Evolutionary conservation across 2,113 vertebrate species (phyloP), one percentile per base, ranked within the genome.

Genomic region (Aspidoscelis tigris): DNA sequence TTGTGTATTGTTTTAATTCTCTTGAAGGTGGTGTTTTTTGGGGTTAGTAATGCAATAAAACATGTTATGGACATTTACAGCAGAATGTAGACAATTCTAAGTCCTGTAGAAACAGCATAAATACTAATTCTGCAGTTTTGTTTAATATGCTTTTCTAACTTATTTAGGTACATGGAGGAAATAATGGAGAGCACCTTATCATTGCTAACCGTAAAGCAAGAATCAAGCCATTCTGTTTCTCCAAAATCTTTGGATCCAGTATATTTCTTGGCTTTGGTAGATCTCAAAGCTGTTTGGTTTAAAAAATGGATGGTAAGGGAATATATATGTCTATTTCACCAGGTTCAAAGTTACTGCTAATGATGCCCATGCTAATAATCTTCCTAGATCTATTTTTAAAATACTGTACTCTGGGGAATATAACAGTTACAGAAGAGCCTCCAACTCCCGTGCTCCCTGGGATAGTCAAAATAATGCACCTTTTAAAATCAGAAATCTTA

Each of bases 291-390:
- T 76, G 91, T 95, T 1, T 99, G 99, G 98, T 99, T 99, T 95
- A 97, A 97, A 93, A 99, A 97, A 91, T 99, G 98, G 98, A 99
- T 97, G 98, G 99, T 99, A 94, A 95, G 97, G 74, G 78, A 88
- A 69, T 71, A 4, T 18, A 20, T 64, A 41, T 16, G 4, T 33
- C 69, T 55, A 41, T 85, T 88, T 77, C 22, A 9, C 16, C 3
- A 61, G 5, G 47, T 50, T 73, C 10, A 79, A 47, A 7, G 20
- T 47, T 83, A 75, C 74, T 82, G 11, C 3, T 81, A 18, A 55
- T 58, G 24, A 81, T 66, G 61, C 58, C 61, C 65, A 41, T 21
- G 41, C 22, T 78, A 78, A 78, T 26, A 78, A 64, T 65, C 39
- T 21, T 43, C 21, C 26, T 26, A 78, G 43, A 26, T 16, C 12